A percentile compares a stretch with the other conserved stretches of the same genome.
Evolutionary conservation across 2,888 invertebrate genomes (phyloP).

Genomic region (Lycophotia porphyrea): DNA sequence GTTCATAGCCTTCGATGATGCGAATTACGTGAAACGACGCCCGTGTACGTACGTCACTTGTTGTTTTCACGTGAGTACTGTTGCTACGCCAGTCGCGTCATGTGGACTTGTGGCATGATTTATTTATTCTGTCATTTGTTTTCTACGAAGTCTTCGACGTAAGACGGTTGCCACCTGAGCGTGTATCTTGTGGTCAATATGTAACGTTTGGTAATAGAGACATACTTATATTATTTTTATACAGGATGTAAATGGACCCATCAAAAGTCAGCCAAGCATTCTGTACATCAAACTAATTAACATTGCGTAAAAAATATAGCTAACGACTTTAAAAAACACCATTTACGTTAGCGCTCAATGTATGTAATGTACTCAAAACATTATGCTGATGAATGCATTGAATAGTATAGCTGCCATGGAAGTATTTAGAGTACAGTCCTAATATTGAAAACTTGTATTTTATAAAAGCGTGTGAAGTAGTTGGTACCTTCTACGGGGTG

Average conservation of each 20-base stretch:
- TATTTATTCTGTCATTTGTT: background rate
- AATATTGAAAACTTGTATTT: background rate
- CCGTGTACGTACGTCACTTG: too few species aligned
- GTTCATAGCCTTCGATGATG: too few species aligned
- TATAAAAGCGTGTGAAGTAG: background rate
- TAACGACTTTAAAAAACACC: background rate
- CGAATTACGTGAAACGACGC: background rate
- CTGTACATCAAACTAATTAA: background rate
- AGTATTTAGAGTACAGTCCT: background rate
- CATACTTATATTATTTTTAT: constrained; percentile 8
- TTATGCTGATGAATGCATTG: background rate
- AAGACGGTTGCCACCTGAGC: background rate
- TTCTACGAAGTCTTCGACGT: background rate
- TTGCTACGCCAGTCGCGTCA: background rate
- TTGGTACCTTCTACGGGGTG: too few species aligned
- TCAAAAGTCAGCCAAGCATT: background rate
- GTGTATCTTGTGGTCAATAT: background rate
- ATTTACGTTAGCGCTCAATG: background rate
- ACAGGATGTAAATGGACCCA: background rate
- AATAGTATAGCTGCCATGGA: background rate
- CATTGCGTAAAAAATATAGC: background rate
- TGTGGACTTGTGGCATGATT: background rate
- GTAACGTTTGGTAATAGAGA: background rate
- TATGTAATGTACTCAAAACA: background rate
- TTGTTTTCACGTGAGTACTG: background rate